Base-by-base conservation (phyloP, 2,797 vertebrate species). In the Pachyuromys duprasi region DNA sequence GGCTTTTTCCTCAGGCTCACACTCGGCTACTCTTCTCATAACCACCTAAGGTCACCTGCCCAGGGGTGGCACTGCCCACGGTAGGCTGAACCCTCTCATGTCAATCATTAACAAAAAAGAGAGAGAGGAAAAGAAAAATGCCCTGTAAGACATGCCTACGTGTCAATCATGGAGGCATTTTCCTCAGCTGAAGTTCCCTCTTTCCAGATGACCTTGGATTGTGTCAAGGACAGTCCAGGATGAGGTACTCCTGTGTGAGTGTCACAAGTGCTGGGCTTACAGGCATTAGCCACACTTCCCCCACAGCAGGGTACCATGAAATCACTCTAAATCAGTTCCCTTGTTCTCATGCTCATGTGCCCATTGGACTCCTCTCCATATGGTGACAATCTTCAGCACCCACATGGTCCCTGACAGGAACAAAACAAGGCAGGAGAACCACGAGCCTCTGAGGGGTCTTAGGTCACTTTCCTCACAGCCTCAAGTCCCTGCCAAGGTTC, bases 371-470 rank as follows among this genome's bases (percentile, higher is more conserved):
- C 28, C 55, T 75, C 9, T 88, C 79, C 0, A 0, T 13, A 33
- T 11, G 49, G 31, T 65, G 22, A 26, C 9, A 62, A 1, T 24
- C n/a, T 31, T 31, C n/a, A 57, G n/a, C n/a, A 57, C 5, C 33
- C n/a, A 39, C 24, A 17, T 20, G 2, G n/a, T 8, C 26, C n/a
- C 63, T 0, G 0, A 67, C 33, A 65, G n/a, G 31, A 17, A 17
- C 24, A 74, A 20, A 42, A 88, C 39, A 20, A 69, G 4, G 81
- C 22, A n/a, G 55, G 49, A 72, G 20, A 94, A 62, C 62, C 26
- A 20, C 74, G 76, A 17, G 67, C 45, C 63, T 57, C 1, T 45
- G 93, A 80, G 39, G 36, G 39, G 36, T 31, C 75, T n/a, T 22
- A 24, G 62, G 28, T 74, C 72, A 84, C 63, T 17, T 45, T 31